A percentile compares a stretch with the other conserved stretches of the same genome.
phyloP scores from a whole-genome alignment of 2,888 invertebrate species.

The Protophormia terraenovae region DNA sequence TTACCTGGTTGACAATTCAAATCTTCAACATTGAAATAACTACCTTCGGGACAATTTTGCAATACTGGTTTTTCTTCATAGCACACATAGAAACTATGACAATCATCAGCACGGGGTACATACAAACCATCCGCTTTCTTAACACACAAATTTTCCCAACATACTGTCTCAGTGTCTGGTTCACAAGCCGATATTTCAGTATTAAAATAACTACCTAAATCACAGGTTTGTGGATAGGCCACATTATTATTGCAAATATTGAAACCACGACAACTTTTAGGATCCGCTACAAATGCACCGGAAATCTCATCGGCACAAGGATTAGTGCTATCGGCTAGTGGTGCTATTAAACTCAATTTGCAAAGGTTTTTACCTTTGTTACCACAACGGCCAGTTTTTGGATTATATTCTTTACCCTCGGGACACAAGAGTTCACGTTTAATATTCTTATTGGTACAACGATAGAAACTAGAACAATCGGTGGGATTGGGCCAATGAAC shows the following conservation, averaged over 20 bases:
- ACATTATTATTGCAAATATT: slow-evolving; percentile 73
- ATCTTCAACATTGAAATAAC: slow-evolving; percentile 68
- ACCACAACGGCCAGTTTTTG: slow-evolving; percentile 73
- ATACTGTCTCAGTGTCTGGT: slow-evolving; percentile 70
- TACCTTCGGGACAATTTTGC: slow-evolving; percentile 70
- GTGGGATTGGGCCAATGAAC: slow-evolving; percentile 75
- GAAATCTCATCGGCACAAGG: slow-evolving; percentile 70
- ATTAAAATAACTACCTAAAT: slow-evolving; percentile 72
- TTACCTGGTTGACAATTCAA: slow-evolving; percentile 70
- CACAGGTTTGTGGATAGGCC: slow-evolving; percentile 74
- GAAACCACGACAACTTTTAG: slow-evolving; percentile 71
- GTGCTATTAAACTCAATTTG: slow-evolving; percentile 70
- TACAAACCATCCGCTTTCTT: slow-evolving; percentile 57
- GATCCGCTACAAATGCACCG: slow-evolving; percentile 71
- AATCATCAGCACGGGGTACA: slow-evolving; percentile 63
- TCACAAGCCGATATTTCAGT: slow-evolving; percentile 61
- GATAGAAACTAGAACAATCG: slow-evolving; percentile 74
- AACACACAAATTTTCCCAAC: slow-evolving; percentile 75
- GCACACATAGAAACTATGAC: slow-evolving; percentile 73
- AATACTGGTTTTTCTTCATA: slow-evolving; percentile 47
- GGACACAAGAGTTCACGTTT: slow-evolving; percentile 74
- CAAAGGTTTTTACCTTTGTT: slow-evolving; percentile 71
- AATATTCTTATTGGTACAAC: slow-evolving; percentile 73
- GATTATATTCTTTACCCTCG: slow-evolving; percentile 73
- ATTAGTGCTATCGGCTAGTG: slow-evolving; percentile 69